Percentiles rank a stretch among this genome's conserved stretches.
These are phyloP conservation scores for Rhabdomys dilectus DNA, from an alignment of 2,113 vertebrate genomes.

Conservation along the genomic window DNA sequence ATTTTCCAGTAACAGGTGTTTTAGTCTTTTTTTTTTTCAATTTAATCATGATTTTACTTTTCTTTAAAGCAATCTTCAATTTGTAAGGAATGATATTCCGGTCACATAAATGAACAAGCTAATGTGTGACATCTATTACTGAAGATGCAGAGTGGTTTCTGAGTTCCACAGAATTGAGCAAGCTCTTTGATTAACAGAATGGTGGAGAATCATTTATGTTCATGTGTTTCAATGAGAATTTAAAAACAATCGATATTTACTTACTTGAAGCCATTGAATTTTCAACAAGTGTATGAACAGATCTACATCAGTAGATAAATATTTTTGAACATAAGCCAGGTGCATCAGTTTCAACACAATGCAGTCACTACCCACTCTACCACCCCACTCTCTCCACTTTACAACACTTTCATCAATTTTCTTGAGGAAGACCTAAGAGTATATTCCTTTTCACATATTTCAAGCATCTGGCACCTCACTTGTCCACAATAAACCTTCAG, in stretches of 20 bases:
- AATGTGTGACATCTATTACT: neutral
- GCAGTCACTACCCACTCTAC: neutral
- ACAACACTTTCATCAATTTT: neutral
- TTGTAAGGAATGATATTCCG: neutral
- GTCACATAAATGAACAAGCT: neutral
- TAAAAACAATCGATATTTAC: neutral
- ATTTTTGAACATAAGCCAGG: neutral
- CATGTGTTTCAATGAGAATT: neutral
- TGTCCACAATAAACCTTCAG: neutral
- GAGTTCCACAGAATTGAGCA: neutral
- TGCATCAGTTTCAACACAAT: neutral
- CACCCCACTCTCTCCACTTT: neutral
- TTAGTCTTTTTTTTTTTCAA: neutral
- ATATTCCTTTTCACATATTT: neutral
- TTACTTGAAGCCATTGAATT: neutral
- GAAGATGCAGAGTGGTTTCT: neutral
- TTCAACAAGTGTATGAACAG: neutral
- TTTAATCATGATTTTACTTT: conserved; percentile 4
- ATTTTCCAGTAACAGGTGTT: neutral
- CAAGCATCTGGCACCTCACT: neutral
- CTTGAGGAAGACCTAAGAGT: neutral
- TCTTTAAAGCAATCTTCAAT: neutral
- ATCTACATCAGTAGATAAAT: neutral
- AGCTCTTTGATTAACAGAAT: neutral
- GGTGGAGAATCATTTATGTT: neutral